phyloP scores from a whole-genome alignment of 23 tunicate species.

The Clavelina lepadiformis region DNA sequence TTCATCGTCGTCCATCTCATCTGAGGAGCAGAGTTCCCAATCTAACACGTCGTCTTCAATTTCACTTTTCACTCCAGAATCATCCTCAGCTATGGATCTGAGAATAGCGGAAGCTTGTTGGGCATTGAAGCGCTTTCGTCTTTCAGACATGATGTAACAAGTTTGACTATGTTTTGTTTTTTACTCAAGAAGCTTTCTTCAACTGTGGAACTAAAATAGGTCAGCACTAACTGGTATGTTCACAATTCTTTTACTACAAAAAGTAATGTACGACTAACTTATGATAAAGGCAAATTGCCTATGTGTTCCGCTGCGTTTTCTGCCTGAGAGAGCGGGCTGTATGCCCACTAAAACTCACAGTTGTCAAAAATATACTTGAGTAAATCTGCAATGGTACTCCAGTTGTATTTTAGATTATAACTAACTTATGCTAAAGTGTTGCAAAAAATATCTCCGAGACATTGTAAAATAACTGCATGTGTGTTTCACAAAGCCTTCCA shows the following conservation, averaged over 20 bases:
- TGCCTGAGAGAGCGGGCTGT: constrained; percentile 4
- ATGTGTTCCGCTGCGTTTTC: neutral
- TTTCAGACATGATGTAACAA: constrained; percentile 19
- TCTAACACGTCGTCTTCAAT: constrained; percentile 14
- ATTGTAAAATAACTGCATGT: constrained; percentile 7
- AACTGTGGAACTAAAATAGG: constrained; percentile 15
- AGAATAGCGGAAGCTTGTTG: constrained; percentile 7
- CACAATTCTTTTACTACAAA: constrained; percentile 20
- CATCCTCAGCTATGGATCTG: constrained; percentile 13
- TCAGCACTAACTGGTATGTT: constrained; percentile 5
- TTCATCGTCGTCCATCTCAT: constrained; percentile 23
- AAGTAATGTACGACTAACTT: constrained; percentile 3
- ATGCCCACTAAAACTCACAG: constrained; percentile 15
- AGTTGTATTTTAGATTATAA: too few relatives aligned
- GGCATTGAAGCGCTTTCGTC: constrained; percentile 5
- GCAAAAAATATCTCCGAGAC: too few relatives aligned
- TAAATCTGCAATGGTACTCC: too few relatives aligned
- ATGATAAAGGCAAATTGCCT: neutral
- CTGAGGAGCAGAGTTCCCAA: constrained; percentile 27
- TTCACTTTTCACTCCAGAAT: constrained; percentile 32
- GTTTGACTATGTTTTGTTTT: constrained; percentile 12
- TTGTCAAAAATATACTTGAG: constrained; percentile 20
- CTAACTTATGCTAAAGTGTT: too few relatives aligned
- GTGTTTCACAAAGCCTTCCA: constrained; percentile 14
- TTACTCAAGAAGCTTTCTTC: constrained; percentile 15